Evolutionary conservation across 2,797 vertebrate genomes (phyloP), one percentile per base, ranked within the genome.

Genomic region (Lycodopsis pacificus): DNA sequence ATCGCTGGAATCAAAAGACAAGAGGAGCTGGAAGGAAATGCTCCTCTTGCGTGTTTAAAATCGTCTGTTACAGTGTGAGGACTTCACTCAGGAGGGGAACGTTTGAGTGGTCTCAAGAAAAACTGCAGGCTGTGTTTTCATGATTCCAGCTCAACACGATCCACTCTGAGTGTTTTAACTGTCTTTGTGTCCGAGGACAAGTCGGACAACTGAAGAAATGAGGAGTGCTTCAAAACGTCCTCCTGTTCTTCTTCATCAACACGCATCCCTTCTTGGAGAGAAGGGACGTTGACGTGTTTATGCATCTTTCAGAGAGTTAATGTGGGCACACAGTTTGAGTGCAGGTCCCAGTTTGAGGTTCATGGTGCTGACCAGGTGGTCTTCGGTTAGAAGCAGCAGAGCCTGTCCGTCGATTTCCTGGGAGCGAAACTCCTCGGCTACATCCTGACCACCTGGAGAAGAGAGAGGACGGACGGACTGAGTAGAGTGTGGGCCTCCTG

Each of bases 321-420:
- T 98, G 89, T 97, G 96, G 62, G 97, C 96, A 57, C 96, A 98
- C 83, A 99, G 96, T 93, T 98, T 98, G 73, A 98, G 96, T 13
- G 97, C 97, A 20, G 97, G 97, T 64, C 97, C 97, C 88, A 97
- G 93, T 89, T 97, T 98, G 75, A 99, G 95, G 89, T 98, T 97
- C 97, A 99, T 98, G 79, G 96, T 95, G 81, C 94, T 97, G 96
- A 98, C 96, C 56, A 98, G 96, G 77, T 99, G 97, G 71, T 98
- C 97, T 81, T 99, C 97, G 20, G 97, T 98, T 67, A 99, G 95
- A 67, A 99, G 95, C 82, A 98, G 90, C 80, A 98, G 90, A 38
- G 97, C 97, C 88, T 98, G 96, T 56, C 97, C 97, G 2, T 98
- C 97, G 30, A 99, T 98, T 85, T 98, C 97, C 89, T 98, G 97